phyloP scores from a whole-genome alignment of 2,797 vertebrate genomes.

The Decapterus maruadsi region DNA sequence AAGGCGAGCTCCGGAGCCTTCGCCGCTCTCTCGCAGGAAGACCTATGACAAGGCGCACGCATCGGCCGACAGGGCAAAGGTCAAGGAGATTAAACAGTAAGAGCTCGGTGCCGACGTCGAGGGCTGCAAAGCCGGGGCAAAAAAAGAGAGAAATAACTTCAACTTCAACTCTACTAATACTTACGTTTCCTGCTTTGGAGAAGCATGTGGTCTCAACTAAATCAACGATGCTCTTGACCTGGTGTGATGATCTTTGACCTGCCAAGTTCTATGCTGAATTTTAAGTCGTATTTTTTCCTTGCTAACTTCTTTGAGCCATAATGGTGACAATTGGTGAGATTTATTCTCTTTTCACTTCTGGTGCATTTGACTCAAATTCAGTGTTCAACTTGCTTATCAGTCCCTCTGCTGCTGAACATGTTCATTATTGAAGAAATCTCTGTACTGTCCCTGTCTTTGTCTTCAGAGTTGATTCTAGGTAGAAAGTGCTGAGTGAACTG shows the following conservation, averaged over 20 bases:
- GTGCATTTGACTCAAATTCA: conserved; percentile 51
- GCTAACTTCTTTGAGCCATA: conserved; percentile 6
- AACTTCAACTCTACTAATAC: conserved; percentile 60
- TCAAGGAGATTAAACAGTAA: conserved; percentile 98
- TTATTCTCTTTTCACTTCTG: neutral
- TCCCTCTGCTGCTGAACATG: conserved; percentile 21
- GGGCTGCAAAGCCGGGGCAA: conserved; percentile 45
- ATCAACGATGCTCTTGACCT: conserved; percentile 46
- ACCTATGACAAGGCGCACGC: conserved; percentile 90
- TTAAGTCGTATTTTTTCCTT: conserved; percentile 18
- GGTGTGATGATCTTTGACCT: conserved; percentile 53
- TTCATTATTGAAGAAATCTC: neutral
- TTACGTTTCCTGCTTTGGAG: conserved; percentile 54
- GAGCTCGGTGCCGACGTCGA: conserved; percentile 68
- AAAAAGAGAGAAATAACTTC: conserved; percentile 27
- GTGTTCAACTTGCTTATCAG: conserved; percentile 61
- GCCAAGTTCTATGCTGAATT: conserved; percentile 65
- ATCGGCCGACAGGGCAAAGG: conserved; percentile 89
- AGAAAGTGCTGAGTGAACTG: neutral
- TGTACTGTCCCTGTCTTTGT: conserved; percentile 14
- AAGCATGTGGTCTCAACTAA: conserved; percentile 70
- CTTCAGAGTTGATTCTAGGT: neutral
- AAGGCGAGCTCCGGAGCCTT: conserved; percentile 92
- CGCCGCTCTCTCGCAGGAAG: conserved; percentile 94
- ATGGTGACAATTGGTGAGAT: neutral